Evolutionary conservation across 2,888 invertebrate genomes (phyloP).

Genomic region (Synanthedon formicaeformis): DNA sequence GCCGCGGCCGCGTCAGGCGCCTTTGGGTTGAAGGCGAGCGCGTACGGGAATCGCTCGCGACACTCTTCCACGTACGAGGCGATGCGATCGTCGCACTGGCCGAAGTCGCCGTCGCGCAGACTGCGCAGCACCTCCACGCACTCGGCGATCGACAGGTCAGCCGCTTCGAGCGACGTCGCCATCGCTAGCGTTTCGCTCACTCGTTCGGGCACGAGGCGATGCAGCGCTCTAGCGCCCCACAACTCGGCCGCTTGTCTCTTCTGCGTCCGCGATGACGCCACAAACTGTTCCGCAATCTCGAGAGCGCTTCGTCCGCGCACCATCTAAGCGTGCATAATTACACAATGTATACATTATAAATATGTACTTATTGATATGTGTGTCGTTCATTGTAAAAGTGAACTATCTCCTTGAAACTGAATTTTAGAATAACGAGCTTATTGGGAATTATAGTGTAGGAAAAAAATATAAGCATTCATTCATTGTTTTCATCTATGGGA

Average conservation of each 20-base stretch:
- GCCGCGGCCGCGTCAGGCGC: constrained; percentile 3
- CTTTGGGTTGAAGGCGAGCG: constrained; percentile 76
- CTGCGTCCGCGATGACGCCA: constrained; percentile 39
- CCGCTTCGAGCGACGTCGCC: constrained; percentile 39
- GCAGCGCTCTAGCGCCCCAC: constrained; percentile 86
- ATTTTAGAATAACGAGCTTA: no score
- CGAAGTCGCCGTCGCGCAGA: constrained; percentile 84
- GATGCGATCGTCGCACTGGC: constrained; percentile 75
- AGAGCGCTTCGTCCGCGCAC: constrained; percentile 56
- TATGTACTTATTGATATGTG: no score
- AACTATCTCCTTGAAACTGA: no score
- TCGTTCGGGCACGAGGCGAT: constrained; percentile 76
- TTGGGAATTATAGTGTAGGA: no score
- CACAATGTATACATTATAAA: background rate
- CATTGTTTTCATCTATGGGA: no score
- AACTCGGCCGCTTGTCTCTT: constrained; percentile 78
- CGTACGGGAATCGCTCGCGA: constrained; percentile 81
- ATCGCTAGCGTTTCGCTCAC: constrained; percentile 21
- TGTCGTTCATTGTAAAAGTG: no score
- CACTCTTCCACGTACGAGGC: constrained; percentile 80
- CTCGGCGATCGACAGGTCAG: constrained; percentile 70
- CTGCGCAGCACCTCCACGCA: constrained; percentile 85
- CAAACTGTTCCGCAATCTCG: constrained; percentile 79
- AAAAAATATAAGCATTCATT: no score
- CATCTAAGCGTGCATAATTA: constrained; percentile 28